Evolutionary conservation across 2,888 invertebrate genomes (phyloP).

Genomic region (Atrina japonica): DNA sequence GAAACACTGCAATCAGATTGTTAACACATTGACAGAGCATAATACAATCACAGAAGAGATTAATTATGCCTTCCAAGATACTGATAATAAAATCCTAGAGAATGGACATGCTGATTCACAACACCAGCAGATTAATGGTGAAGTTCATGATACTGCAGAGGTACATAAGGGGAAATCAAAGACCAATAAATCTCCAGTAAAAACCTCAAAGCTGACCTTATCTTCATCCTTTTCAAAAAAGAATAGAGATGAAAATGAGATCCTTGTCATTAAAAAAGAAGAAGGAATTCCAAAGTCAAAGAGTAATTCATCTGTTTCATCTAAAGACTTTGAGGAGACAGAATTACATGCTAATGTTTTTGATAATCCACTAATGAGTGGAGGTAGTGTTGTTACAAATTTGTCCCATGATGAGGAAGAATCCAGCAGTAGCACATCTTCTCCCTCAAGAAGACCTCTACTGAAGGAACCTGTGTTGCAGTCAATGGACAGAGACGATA

Average conservation of each 20-base stretch:
- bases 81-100: constrained; percentile 47
- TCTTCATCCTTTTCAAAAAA: constrained; percentile 40
- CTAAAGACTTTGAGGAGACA: constrained; percentile 14
- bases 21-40: not conserved
- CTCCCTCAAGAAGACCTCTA: constrained; percentile 51
- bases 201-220: constrained; percentile 21
- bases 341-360: constrained; percentile 56
- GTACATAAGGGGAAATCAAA: constrained; percentile 6
- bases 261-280: constrained; percentile 31
- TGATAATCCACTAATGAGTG: constrained; percentile 45
- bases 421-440: constrained; percentile 51
- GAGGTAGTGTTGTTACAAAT: not conserved
- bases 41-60: constrained; percentile 50
- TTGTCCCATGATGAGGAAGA: constrained; percentile 37
- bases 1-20: not conserved
- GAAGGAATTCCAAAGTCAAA: constrained; percentile 11
- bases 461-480: constrained; percentile 30
- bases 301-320: constrained; percentile 8
- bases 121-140: constrained; percentile 10
- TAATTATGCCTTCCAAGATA: constrained; percentile 58
- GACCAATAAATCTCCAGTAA: constrained; percentile 22
- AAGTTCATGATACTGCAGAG: not conserved
- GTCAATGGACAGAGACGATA: constrained; percentile 18
- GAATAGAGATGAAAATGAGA: constrained; percentile 28
- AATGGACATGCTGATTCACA: not conserved